Conservation (phyloP, 2,113 vertebrate genomes). For the human (Homo sapiens) region DNA sequence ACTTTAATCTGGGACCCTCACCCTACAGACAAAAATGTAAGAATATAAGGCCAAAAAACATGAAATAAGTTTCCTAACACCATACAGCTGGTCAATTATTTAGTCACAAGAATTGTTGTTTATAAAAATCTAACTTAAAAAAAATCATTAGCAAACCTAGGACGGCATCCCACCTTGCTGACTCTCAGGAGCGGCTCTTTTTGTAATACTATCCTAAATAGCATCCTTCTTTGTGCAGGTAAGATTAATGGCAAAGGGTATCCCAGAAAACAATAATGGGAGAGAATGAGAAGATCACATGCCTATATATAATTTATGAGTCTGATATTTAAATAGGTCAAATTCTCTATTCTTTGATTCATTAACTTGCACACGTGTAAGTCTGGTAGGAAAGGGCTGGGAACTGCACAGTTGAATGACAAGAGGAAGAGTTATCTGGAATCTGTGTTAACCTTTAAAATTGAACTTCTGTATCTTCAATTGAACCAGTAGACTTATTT, state of each 20-base stretch:
- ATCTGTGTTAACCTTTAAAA: conserved; percentile 54
- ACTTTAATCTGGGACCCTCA: background rate
- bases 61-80: conserved; percentile 5
- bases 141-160: background rate
- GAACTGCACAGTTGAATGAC: background rate
- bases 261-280: background rate
- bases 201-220: background rate
- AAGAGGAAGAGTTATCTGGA: background rate
- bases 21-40: conserved; percentile 27
- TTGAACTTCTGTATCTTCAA: conserved; percentile 9
- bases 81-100: background rate
- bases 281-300: background rate
- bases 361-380: conserved; percentile 5
- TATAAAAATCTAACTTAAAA: background rate
- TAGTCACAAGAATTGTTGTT: background rate
- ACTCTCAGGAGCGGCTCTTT: background rate
- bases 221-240: background rate
- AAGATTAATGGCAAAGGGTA: conserved; percentile 13
- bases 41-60: background rate
- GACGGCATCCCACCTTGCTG: background rate
- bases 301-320: background rate
- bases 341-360: background rate
- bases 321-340: background rate
- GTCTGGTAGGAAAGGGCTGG: background rate
- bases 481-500: conserved; percentile 35